Percentiles rank a stretch among this genome's conserved stretches.
Evolutionary conservation across 1,140 invertebrate genomes (phyloP).

Genomic region (Drosophila rufa): DNA sequence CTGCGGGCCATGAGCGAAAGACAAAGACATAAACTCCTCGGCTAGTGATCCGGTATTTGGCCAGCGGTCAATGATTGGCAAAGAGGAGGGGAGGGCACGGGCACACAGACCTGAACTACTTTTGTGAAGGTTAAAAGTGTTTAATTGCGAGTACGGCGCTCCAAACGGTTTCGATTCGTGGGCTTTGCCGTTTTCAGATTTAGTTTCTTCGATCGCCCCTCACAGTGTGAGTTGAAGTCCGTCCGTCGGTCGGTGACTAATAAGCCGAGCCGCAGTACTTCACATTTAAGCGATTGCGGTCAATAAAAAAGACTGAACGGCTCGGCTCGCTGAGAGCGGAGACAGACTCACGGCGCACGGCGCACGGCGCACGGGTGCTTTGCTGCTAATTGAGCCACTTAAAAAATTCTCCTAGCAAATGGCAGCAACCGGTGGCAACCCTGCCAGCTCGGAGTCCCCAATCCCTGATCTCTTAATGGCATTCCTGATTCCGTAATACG

Average conservation of each 20-base stretch:
- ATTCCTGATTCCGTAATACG: constrained; percentile 61
- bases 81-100: constrained; percentile 20
- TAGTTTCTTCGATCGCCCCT: constrained; percentile 55
- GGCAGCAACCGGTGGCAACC: constrained; percentile 32
- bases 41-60: constrained; percentile 54
- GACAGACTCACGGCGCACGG: not conserved
- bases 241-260: constrained; percentile 38
- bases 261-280: constrained; percentile 54
- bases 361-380: constrained; percentile 30
- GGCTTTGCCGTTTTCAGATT: constrained; percentile 36
- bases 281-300: constrained; percentile 84
- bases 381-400: constrained; percentile 39
- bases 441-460: constrained; percentile 34
- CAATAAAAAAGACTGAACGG: constrained; percentile 62
- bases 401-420: constrained; percentile 38
- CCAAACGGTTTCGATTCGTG: constrained; percentile 53
- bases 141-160: constrained; percentile 55
- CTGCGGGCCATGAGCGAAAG: constrained; percentile 36
- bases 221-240: constrained; percentile 35
- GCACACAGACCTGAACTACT: constrained; percentile 56
- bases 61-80: constrained; percentile 22
- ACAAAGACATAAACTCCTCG: constrained; percentile 50
- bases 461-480: not conserved
- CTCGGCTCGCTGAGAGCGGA: constrained; percentile 29
- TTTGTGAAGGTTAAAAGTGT: constrained; percentile 63